Evolutionary conservation across 2,888 invertebrate genomes (phyloP).

Genomic region (Scaeva pyrastri): DNA sequence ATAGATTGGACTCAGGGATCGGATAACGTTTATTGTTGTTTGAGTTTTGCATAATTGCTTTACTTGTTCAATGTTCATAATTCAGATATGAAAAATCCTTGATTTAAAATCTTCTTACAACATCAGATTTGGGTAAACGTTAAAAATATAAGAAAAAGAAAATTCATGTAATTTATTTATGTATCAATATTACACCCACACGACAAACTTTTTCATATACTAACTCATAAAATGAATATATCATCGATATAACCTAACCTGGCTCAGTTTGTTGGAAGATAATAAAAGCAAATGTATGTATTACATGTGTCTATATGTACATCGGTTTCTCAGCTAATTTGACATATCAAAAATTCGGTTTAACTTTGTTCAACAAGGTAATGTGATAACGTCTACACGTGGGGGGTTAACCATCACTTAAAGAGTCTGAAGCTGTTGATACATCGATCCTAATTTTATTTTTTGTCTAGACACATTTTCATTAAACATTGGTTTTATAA

Average conservation of each 20-base stretch:
- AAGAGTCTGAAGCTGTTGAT: conserved; percentile 12
- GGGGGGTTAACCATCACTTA: background rate
- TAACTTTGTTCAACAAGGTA: background rate
- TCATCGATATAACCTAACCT: background rate
- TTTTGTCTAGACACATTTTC: conserved; percentile 26
- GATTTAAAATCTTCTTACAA: conserved; percentile 1
- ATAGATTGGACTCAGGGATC: conserved; percentile 15
- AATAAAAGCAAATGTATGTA: no score
- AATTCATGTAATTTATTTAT: background rate
- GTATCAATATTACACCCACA: background rate
- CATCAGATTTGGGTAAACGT: background rate
- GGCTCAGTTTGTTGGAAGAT: no score
- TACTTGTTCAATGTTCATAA: background rate
- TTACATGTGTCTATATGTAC: background rate
- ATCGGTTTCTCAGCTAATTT: background rate
- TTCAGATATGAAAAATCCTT: background rate
- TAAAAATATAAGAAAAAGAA: background rate
- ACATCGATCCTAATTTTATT: conserved; percentile 7
- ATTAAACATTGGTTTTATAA: background rate
- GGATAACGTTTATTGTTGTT: conserved; percentile 18
- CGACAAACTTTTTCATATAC: background rate
- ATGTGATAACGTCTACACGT: background rate
- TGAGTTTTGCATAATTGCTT: conserved; percentile 18
- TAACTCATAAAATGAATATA: background rate
- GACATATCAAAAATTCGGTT: background rate